Conservation (phyloP, 2,797 vertebrate species). For the Ambastaia sidthimunki region DNA sequence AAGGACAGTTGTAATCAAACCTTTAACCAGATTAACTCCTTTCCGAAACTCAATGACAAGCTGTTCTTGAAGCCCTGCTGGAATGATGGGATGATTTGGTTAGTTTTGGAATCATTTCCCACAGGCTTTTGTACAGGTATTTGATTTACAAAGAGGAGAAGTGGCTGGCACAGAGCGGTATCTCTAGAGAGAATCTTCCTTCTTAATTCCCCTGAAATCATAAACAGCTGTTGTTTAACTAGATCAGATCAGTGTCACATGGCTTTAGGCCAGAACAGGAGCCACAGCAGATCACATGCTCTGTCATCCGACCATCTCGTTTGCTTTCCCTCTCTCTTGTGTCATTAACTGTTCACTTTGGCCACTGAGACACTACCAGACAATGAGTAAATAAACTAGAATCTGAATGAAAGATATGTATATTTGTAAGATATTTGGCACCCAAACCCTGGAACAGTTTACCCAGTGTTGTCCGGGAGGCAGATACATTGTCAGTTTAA, state of each 20-base stretch:
- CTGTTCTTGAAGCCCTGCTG: conserved; percentile 23
- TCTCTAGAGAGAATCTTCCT: conserved; percentile 89
- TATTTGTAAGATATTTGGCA: no score
- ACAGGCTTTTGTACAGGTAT: conserved; percentile 36
- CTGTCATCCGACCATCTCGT: background rate
- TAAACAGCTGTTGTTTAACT: conserved; percentile 96
- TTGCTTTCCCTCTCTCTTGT: background rate
- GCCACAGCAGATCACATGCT: conserved; percentile 63
- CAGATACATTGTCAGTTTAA: no score
- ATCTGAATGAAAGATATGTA: background rate
- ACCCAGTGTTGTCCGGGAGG: no score
- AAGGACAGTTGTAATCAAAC: conserved; percentile 17
- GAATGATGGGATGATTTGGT: conserved; percentile 30
- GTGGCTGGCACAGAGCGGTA: conserved; percentile 55
- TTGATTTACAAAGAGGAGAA: conserved; percentile 65
- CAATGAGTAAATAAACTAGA: background rate
- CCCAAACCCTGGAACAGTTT: no score
- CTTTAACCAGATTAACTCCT: conserved; percentile 4
- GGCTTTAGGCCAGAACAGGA: conserved; percentile 85
- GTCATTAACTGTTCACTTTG: background rate
- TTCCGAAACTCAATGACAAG: conserved; percentile 29
- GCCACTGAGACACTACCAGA: background rate
- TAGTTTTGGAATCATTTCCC: conserved; percentile 33
- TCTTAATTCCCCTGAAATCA: conserved; percentile 92
- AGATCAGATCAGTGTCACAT: conserved; percentile 85